phyloP scores from a whole-genome alignment of 2,113 vertebrate genomes.

The Neoarius graeffei region DNA sequence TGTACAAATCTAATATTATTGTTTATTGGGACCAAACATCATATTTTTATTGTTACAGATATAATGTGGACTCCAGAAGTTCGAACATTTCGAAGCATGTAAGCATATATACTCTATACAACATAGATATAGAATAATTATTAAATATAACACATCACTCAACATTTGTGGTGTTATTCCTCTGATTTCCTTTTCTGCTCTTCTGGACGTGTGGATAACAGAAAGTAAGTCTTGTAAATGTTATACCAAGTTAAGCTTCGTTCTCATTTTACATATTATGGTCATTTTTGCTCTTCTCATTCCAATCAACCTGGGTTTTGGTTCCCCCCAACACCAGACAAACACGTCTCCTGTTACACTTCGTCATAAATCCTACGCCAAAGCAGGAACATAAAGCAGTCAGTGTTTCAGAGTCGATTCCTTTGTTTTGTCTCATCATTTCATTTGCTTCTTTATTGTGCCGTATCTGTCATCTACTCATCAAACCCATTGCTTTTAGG shows the following conservation, averaged over 20 bases:
- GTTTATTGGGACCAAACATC: background rate
- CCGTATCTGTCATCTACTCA: constrained; percentile 44
- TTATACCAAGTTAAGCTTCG: background rate
- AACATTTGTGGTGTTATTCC: background rate
- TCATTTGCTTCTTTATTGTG: constrained; percentile 25
- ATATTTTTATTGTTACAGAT: constrained; percentile 72
- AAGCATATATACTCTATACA: constrained; percentile 61
- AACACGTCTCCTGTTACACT: background rate
- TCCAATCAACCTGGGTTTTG: background rate
- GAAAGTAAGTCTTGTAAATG: constrained; percentile 43
- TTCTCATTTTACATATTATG: no score
- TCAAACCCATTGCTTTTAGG: constrained; percentile 51
- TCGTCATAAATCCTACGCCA: background rate
- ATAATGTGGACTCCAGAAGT: constrained; percentile 94
- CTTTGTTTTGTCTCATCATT: constrained; percentile 22
- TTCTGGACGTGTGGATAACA: constrained; percentile 28
- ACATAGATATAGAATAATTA: background rate
- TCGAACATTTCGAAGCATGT: constrained; percentile 93
- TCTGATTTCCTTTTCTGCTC: constrained; percentile 24
- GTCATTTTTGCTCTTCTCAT: background rate
- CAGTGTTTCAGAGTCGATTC: background rate
- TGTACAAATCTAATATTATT: background rate
- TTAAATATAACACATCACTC: background rate
- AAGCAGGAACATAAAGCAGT: constrained; percentile 29
- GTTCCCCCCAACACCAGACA: background rate